Percentiles rank a stretch among this genome's conserved stretches.
These are phyloP conservation scores for Meles meles DNA, from an alignment of 2,113 vertebrate genomes.

Conservation along the genomic window DNA sequence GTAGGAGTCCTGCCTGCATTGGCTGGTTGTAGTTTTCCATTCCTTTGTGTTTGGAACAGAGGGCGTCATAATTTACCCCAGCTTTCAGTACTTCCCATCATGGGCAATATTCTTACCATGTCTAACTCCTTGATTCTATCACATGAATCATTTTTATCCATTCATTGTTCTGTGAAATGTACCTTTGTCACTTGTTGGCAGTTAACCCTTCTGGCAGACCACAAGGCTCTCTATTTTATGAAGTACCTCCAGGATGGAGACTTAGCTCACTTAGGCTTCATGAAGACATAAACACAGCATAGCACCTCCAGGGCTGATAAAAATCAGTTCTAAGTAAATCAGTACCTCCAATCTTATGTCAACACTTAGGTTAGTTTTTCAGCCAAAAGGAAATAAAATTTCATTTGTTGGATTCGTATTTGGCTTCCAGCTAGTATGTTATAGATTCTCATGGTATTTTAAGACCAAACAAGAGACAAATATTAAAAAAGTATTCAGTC, in stretches of 20 bases:
- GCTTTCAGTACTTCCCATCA: background rate
- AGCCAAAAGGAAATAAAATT: background rate
- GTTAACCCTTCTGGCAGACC: background rate
- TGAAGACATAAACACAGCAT: background rate
- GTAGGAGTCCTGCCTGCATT: background rate
- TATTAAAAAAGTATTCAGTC: background rate
- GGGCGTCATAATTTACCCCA: background rate
- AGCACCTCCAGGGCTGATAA: background rate
- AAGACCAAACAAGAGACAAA: background rate
- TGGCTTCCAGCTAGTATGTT: background rate
- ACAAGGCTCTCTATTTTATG: background rate
- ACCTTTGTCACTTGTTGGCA: background rate
- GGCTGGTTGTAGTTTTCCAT: background rate
- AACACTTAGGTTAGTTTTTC: background rate
- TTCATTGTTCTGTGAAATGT: background rate
- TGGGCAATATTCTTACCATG: background rate
- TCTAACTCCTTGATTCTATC: background rate
- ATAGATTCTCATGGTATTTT: background rate
- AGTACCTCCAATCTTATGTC: background rate
- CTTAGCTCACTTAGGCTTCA: background rate
- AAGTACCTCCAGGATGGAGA: background rate
- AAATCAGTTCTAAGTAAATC: background rate
- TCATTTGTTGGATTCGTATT: background rate
- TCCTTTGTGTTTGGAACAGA: background rate
- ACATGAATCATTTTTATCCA: background rate